Percentiles rank a stretch among this genome's conserved stretches.
Evolutionary conservation across 2,113 vertebrate species (phyloP).

Genomic region (Ciconia stormi): DNA sequence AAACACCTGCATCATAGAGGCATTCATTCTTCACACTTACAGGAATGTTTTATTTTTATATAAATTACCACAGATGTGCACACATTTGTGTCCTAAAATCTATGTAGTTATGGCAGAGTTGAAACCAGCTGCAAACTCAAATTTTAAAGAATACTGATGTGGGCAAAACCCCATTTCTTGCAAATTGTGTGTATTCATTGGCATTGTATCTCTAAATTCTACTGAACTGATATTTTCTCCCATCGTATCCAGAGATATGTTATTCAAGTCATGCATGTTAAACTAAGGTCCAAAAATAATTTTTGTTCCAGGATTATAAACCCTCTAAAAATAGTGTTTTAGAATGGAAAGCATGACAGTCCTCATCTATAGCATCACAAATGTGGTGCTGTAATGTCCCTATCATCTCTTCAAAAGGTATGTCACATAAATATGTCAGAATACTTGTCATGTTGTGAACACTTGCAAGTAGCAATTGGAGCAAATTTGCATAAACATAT

Average conservation of each 20-base stretch:
- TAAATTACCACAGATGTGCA: background rate
- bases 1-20: background rate
- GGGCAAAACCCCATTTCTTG: background rate
- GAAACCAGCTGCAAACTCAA: background rate
- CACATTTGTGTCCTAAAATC: background rate
- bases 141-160: background rate
- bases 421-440: constrained; percentile 54
- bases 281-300: background rate
- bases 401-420: constrained; percentile 40
- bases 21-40: background rate
- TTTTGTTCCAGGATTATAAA: background rate
- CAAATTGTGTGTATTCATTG: background rate
- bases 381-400: background rate
- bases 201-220: background rate
- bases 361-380: background rate
- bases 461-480: constrained; percentile 41
- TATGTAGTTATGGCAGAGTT: background rate
- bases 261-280: background rate
- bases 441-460: constrained; percentile 52
- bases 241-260: background rate
- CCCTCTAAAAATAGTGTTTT: background rate
- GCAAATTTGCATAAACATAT: constrained; percentile 56
- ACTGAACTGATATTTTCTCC: background rate
- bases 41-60: background rate
- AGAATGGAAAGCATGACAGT: background rate